A percentile compares a stretch with the other conserved stretches of the same genome.
Conservation (phyloP, 2,113 vertebrate species). For the Taxidea taxus region DNA sequence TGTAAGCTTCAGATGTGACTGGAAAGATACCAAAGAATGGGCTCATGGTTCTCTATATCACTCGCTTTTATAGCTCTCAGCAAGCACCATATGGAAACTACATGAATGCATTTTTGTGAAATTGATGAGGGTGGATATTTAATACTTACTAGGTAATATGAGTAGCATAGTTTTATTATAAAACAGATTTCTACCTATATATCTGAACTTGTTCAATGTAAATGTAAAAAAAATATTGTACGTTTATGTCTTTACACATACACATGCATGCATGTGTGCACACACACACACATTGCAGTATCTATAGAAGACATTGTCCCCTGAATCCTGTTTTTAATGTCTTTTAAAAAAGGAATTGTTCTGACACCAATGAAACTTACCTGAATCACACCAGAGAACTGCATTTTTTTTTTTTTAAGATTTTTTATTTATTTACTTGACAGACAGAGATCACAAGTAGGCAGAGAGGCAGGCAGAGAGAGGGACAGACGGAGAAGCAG, state of each 20-base stretch:
- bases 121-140: slow-evolving; percentile 1
- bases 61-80: neutral
- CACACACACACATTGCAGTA: neutral
- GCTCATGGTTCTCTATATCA: neutral
- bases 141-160: slow-evolving; percentile 49
- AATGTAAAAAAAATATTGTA: neutral
- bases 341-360: slow-evolving; percentile 54
- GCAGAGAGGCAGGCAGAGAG: too few relatives aligned
- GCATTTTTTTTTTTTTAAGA: too few relatives aligned
- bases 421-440: too few relatives aligned
- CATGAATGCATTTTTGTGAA: slow-evolving; percentile 16
- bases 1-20: slow-evolving; percentile 23
- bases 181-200: slow-evolving; percentile 9
- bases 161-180: neutral
- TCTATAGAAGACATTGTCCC: slow-evolving; percentile 42
- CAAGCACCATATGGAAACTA: neutral
- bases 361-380: slow-evolving; percentile 30
- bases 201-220: neutral
- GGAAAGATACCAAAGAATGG: slow-evolving; percentile 5
- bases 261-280: neutral
- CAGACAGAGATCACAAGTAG: too few relatives aligned
- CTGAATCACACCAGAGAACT: neutral
- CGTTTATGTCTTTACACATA: neutral
- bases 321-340: slow-evolving; percentile 51
- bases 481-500: too few relatives aligned